Evolutionary conservation across 1,140 invertebrate genomes (phyloP).

Genomic region (Liolophura sinensis): DNA sequence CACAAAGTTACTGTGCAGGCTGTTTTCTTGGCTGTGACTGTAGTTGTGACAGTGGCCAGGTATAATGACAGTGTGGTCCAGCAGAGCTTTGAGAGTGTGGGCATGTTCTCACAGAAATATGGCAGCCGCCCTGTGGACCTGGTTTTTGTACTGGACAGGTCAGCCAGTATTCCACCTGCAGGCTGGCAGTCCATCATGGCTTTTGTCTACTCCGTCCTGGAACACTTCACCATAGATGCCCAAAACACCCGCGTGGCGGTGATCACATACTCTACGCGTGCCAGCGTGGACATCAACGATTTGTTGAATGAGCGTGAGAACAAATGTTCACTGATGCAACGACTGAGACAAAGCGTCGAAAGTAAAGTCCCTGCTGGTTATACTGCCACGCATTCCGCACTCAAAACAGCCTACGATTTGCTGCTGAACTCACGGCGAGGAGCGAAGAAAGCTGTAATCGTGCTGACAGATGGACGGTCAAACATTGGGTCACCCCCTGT

Average conservation of each 20-base stretch:
- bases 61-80: too few relatives aligned
- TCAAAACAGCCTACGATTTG: slow-evolving; percentile 18
- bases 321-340: slow-evolving; percentile 29
- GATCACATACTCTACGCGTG: slow-evolving; percentile 28
- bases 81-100: too few relatives aligned
- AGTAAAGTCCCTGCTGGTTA: slow-evolving; percentile 28
- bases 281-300: slow-evolving; percentile 30
- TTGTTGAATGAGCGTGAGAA: slow-evolving; percentile 18
- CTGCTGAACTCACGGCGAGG: slow-evolving; percentile 20
- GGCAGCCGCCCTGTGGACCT: slow-evolving; percentile 28
- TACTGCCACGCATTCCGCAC: slow-evolving; percentile 30
- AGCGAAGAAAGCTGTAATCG: slow-evolving; percentile 35
- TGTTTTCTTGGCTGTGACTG: too few relatives aligned
- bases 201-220: slow-evolving; percentile 30
- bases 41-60: too few relatives aligned
- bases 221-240: slow-evolving; percentile 33
- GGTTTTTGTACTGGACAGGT: slow-evolving; percentile 37
- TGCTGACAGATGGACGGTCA: slow-evolving; percentile 36
- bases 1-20: too few relatives aligned
- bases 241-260: slow-evolving; percentile 35
- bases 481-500: slow-evolving; percentile 36
- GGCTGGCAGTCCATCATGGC: slow-evolving; percentile 29
- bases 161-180: slow-evolving; percentile 19
- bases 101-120: slow-evolving; percentile 18
- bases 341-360: slow-evolving; percentile 16